Conservation (phyloP, 1,140 invertebrate species). For the Papilio glaucus region DNA sequence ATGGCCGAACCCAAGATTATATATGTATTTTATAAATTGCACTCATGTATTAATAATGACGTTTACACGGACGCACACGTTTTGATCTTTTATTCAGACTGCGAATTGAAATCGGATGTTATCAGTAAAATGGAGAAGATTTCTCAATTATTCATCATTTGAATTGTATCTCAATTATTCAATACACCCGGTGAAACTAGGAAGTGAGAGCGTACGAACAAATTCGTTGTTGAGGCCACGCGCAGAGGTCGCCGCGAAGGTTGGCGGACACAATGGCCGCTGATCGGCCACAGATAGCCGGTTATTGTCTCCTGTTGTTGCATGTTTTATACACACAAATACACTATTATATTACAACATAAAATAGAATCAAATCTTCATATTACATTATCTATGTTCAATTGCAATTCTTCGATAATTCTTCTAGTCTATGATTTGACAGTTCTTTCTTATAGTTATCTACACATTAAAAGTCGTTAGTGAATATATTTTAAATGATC, state of each 20-base stretch:
- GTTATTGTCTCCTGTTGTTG: slow-evolving; percentile 29
- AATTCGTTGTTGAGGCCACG: slow-evolving; percentile 45
- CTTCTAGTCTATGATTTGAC: not conserved
- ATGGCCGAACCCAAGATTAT: too few relatives aligned
- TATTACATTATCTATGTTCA: not conserved
- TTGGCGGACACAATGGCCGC: slow-evolving; percentile 40
- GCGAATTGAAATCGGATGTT: not conserved
- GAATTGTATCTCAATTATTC: slow-evolving; percentile 29
- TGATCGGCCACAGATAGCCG: slow-evolving; percentile 15
- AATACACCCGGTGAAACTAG: slow-evolving; percentile 45
- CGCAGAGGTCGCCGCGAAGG: slow-evolving; percentile 49
- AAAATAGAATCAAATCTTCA: not conserved
- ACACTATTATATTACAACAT: not conserved
- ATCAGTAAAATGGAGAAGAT: slow-evolving; percentile 7
- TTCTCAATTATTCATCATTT: slow-evolving; percentile 25
- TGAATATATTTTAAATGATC: not conserved
- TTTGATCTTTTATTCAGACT: slow-evolving; percentile 12
- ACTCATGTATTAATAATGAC: too few relatives aligned
- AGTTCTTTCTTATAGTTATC: not conserved
- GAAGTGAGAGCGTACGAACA: slow-evolving; percentile 46
- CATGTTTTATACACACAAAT: not conserved
- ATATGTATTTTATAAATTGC: too few relatives aligned
- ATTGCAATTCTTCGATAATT: not conserved
- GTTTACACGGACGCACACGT: not conserved
- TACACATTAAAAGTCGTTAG: not conserved